These are phyloP conservation scores for Tinea semifulvella DNA, from an alignment of 2,888 invertebrate genomes.

Conservation along the genomic window DNA sequence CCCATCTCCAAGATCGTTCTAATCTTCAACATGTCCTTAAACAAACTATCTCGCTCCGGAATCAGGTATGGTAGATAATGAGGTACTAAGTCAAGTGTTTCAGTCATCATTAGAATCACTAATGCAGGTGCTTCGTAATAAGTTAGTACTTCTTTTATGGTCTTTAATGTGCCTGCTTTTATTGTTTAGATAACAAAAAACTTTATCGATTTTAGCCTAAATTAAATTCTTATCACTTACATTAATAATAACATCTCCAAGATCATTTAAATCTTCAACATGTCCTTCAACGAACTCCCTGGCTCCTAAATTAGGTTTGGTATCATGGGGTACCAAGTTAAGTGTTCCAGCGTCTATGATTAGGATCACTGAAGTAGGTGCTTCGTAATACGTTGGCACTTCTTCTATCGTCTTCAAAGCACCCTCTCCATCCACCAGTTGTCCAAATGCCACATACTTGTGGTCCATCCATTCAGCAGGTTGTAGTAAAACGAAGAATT, in stretches of 20 bases:
- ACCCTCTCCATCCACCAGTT: constrained; percentile 72
- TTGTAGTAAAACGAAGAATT: constrained; percentile 74
- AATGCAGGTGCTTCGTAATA: constrained; percentile 68
- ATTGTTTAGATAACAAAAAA: too few relatives aligned
- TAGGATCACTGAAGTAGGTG: constrained; percentile 46
- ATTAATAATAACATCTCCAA: constrained; percentile 36
- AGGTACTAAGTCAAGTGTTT: constrained; percentile 46
- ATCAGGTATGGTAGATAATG: constrained; percentile 40
- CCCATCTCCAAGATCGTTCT: constrained; percentile 32
- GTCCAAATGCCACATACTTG: constrained; percentile 78
- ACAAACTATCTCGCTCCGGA: constrained; percentile 39
- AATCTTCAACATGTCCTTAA: constrained; percentile 42
- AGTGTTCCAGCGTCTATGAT: constrained; percentile 42
- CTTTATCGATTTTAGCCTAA: too few relatives aligned
- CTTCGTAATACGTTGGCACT: constrained; percentile 70
- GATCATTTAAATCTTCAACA: constrained; percentile 36
- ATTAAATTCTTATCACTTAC: too few relatives aligned
- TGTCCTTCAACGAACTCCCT: constrained; percentile 41
- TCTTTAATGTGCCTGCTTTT: constrained; percentile 63
- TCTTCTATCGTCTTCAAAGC: constrained; percentile 69
- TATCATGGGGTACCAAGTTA: constrained; percentile 43
- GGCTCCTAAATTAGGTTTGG: constrained; percentile 36
- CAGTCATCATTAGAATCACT: constrained; percentile 35
- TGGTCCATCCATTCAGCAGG: constrained; percentile 76
- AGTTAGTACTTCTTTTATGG: constrained; percentile 69